Conservation (phyloP, 2,113 vertebrate species). For the Synchiropus splendidus region DNA sequence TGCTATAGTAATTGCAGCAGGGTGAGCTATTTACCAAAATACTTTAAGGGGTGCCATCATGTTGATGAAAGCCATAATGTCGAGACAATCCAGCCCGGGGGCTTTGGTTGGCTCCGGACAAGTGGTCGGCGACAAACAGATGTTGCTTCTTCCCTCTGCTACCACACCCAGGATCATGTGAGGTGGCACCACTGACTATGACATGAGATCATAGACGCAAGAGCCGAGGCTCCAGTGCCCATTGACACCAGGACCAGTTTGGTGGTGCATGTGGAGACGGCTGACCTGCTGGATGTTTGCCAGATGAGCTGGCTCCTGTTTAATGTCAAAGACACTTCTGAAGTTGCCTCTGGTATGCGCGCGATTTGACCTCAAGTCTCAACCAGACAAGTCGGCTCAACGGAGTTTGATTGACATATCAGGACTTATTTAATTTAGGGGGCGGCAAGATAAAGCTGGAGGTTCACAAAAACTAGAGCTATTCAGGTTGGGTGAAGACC, state of each 20-base stretch:
- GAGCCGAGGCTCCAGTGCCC: conserved; percentile 9
- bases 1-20: conserved; percentile 30
- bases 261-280: conserved; percentile 24
- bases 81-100: conserved; percentile 26
- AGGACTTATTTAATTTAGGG: conserved; percentile 9
- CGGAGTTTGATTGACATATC: conserved; percentile 45
- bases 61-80: conserved; percentile 10
- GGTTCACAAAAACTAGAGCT: conserved; percentile 4
- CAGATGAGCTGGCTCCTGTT: conserved; percentile 51
- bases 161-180: conserved; percentile 39
- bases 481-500: conserved; percentile 6
- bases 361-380: conserved; percentile 56
- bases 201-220: conserved; percentile 36
- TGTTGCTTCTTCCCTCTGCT: conserved; percentile 27
- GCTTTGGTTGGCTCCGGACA: conserved; percentile 34
- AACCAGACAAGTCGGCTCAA: conserved; percentile 51
- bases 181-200: conserved; percentile 23
- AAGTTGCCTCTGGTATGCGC: conserved; percentile 50
- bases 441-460: conserved; percentile 5
- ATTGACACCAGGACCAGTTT: conserved; percentile 10
- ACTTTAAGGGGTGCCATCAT: conserved; percentile 20
- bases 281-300: conserved; percentile 35
- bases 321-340: conserved; percentile 61
- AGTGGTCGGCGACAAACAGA: conserved; percentile 36
- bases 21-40: conserved; percentile 35